Percentiles rank a stretch among this genome's conserved stretches.
Evolutionary conservation across 2,888 invertebrate species (phyloP).

Genomic region (Polydrusus pterygomalis): DNA sequence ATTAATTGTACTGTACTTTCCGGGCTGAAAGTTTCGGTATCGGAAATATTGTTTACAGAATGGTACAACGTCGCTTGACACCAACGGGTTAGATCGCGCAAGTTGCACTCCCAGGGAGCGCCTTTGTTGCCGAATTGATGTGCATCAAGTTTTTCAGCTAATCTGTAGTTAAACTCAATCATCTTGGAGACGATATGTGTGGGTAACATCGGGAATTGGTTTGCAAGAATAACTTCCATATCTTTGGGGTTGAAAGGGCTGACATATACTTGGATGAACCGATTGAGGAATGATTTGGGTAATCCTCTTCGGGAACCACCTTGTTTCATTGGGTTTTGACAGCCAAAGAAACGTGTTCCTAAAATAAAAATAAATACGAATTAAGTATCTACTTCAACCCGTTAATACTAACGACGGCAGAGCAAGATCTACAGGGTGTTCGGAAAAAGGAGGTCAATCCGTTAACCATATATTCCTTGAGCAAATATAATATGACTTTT

Average conservation of each 20-base stretch:
- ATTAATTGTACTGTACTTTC: constrained; percentile 82
- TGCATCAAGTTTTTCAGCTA: constrained; percentile 79
- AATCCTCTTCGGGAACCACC: constrained; percentile 97
- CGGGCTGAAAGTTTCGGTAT: constrained; percentile 69
- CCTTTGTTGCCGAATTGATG: constrained; percentile 86
- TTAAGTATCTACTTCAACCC: too few relatives aligned
- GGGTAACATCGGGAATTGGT: constrained; percentile 79
- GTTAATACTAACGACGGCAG: too few relatives aligned
- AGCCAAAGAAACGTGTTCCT: constrained; percentile 93
- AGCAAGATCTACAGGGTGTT: too few relatives aligned
- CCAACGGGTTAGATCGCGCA: constrained; percentile 96
- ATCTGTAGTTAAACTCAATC: constrained; percentile 84
- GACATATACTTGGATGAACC: constrained; percentile 93
- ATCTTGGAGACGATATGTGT: constrained; percentile 79
- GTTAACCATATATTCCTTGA: too few relatives aligned
- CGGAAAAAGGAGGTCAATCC: too few relatives aligned
- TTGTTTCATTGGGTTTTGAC: constrained; percentile 97
- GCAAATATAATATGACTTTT: too few relatives aligned
- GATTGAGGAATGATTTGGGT: constrained; percentile 96
- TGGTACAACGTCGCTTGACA: constrained; percentile 82
- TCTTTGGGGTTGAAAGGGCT: constrained; percentile 80
- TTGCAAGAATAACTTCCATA: constrained; percentile 78
- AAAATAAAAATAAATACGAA: constrained; percentile 39
- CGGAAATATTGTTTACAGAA: constrained; percentile 59
- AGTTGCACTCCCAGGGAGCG: constrained; percentile 97